A percentile compares a stretch with the other conserved stretches of the same genome.
Conservation (phyloP, 1,140 invertebrate genomes). For the Caenorhabditis latens region DNA sequence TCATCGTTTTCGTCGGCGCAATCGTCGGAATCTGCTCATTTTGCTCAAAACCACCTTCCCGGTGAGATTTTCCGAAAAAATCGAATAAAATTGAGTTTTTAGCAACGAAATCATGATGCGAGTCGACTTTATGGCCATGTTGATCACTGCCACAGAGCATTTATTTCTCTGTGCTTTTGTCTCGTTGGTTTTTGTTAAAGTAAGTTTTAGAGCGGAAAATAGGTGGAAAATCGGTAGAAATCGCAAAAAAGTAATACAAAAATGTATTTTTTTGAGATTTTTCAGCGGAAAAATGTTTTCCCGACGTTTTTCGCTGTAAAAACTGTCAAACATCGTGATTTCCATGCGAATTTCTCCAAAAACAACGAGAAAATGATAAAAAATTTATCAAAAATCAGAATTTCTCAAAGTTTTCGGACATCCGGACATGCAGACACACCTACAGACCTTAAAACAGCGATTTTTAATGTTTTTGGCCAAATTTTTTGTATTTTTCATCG, state of each 20-base stretch:
- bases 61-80: constrained; percentile 79
- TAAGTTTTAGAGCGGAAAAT: constrained; percentile 83
- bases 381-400: too few relatives aligned
- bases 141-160: constrained; percentile 92
- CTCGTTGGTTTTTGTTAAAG: constrained; percentile 91
- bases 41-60: constrained; percentile 92
- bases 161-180: constrained; percentile 96
- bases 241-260: constrained; percentile 72
- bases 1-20: constrained; percentile 89
- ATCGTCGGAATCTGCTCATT: constrained; percentile 91
- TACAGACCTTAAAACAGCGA: too few relatives aligned
- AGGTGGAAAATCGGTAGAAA: background rate
- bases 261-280: background rate
- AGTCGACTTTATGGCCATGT: constrained; percentile 96
- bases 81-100: constrained; percentile 63
- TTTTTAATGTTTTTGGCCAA: too few relatives aligned
- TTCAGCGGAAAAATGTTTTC: too few relatives aligned
- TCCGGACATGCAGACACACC: too few relatives aligned
- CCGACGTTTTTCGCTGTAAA: too few relatives aligned
- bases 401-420: too few relatives aligned
- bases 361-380: too few relatives aligned
- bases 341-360: too few relatives aligned
- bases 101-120: constrained; percentile 94
- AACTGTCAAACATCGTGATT: too few relatives aligned
- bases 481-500: too few relatives aligned